Evolutionary conservation across 1,140 invertebrate genomes (phyloP).

Genomic region (Contarinia nasturtii): DNA sequence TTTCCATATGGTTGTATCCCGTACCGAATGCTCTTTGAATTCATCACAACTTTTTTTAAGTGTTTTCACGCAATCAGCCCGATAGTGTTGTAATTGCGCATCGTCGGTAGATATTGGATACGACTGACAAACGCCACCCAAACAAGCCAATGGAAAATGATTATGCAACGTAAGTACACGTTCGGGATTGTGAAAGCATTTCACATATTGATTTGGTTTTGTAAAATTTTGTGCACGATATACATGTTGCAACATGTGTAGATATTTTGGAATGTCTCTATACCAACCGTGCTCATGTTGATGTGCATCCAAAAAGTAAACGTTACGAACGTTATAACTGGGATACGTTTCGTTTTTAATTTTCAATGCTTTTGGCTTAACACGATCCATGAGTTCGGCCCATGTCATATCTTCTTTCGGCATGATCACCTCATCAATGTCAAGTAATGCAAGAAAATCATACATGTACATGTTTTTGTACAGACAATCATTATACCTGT

Average conservation of each 20-base stretch:
- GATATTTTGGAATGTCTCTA: conserved; percentile 66
- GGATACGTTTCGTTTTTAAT: conserved; percentile 50
- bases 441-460: conserved; percentile 74
- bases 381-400: conserved; percentile 58
- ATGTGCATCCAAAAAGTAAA: conserved; percentile 87
- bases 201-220: conserved; percentile 82
- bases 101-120: conserved; percentile 65
- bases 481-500: conserved; percentile 92
- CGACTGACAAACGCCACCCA: conserved; percentile 68
- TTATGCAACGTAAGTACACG: conserved; percentile 79
- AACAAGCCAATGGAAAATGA: conserved; percentile 77
- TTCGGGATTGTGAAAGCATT: conserved; percentile 85
- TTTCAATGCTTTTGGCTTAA: conserved; percentile 45
- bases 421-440: conserved; percentile 92
- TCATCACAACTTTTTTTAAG: conserved; percentile 71
- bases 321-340: conserved; percentile 81
- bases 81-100: conserved; percentile 84
- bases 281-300: conserved; percentile 63
- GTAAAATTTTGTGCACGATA: conserved; percentile 80
- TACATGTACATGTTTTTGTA: conserved; percentile 85
- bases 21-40: conserved; percentile 59
- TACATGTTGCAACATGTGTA: conserved; percentile 89
- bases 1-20: conserved; percentile 76
- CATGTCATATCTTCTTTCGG: conserved; percentile 52
- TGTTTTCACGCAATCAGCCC: conserved; percentile 78